Evolutionary conservation across 2,888 invertebrate species (phyloP).

Genomic region (Eumacrocentrus americanus): DNA sequence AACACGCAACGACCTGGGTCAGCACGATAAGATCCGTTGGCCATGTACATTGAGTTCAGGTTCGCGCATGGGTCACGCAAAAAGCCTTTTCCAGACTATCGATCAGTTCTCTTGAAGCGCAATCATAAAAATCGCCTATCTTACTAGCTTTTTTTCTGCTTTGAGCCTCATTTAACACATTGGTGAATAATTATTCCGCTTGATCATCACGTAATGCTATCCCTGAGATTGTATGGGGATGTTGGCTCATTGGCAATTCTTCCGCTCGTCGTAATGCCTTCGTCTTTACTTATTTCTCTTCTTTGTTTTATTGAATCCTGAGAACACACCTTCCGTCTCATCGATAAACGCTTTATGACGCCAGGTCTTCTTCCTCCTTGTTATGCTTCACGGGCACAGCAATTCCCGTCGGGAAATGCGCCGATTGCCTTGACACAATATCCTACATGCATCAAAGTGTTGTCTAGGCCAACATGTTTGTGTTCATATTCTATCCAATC

Average conservation of each 20-base stretch:
- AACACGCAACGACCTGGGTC: conserved; percentile 12
- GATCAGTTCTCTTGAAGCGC: background rate
- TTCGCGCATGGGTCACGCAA: background rate
- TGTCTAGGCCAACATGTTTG: conserved; percentile 18
- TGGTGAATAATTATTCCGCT: conserved; percentile 9
- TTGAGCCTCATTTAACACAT: conserved; percentile 2
- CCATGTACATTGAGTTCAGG: conserved; percentile 11
- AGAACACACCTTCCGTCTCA: background rate
- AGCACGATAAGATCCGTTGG: background rate
- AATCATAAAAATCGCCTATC: background rate
- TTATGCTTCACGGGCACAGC: conserved; percentile 9
- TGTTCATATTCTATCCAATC: too few relatives aligned
- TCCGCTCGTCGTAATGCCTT: conserved; percentile 45
- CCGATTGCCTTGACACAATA: conserved; percentile 27
- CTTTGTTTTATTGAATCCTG: conserved; percentile 36
- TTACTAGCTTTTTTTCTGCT: background rate
- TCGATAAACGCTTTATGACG: conserved; percentile 22
- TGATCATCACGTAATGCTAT: conserved; percentile 18
- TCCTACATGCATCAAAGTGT: too few relatives aligned
- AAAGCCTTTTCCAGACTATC: background rate
- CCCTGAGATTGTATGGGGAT: conserved; percentile 12
- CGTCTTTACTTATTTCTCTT: background rate
- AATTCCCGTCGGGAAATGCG: conserved; percentile 25
- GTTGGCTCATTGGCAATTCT: conserved; percentile 46
- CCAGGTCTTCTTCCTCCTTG: conserved; percentile 19